These are phyloP conservation scores for Drosophila formosana DNA, from an alignment of 2,888 invertebrate genomes.

Conservation along the genomic window DNA sequence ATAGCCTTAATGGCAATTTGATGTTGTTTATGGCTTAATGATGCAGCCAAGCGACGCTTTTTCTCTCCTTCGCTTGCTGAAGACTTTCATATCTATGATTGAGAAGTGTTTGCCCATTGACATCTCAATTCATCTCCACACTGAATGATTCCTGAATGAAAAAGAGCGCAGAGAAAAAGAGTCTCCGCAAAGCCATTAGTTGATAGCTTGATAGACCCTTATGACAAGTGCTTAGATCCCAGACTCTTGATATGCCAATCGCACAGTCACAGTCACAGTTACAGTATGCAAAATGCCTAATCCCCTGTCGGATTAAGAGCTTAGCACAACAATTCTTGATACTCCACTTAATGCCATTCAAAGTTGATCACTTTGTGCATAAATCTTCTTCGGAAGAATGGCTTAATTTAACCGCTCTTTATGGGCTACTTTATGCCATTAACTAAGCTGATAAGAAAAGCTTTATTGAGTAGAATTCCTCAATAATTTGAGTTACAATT, in stretches of 20 bases:
- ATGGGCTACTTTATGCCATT: slow-evolving; percentile 1
- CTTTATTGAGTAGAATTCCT: background rate
- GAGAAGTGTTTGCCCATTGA: slow-evolving; percentile 71
- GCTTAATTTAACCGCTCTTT: slow-evolving; percentile 11
- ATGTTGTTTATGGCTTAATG: slow-evolving; percentile 78
- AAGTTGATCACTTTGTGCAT: slow-evolving; percentile 32
- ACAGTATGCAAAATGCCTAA: slow-evolving; percentile 59
- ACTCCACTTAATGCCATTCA: slow-evolving; percentile 56
- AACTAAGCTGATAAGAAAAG: slow-evolving; percentile 8
- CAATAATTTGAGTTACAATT: background rate
- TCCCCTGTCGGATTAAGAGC: slow-evolving; percentile 61
- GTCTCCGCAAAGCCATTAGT: slow-evolving; percentile 43
- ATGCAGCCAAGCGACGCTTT: slow-evolving; percentile 67
- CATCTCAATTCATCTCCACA: slow-evolving; percentile 43
- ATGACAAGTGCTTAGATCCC: slow-evolving; percentile 51
- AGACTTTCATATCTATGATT: slow-evolving; percentile 63
- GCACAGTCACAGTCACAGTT: slow-evolving; percentile 11
- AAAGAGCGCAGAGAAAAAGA: background rate
- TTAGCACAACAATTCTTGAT: slow-evolving; percentile 41
- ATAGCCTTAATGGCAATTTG: slow-evolving; percentile 79
- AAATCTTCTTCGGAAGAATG: slow-evolving; percentile 27
- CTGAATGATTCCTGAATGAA: slow-evolving; percentile 28
- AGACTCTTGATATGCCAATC: slow-evolving; percentile 61
- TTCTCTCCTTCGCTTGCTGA: slow-evolving; percentile 31
- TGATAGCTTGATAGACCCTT: slow-evolving; percentile 18